Evolutionary conservation across 2,888 invertebrate genomes (phyloP), one percentile per base, ranked within the genome.

Genomic region (Drosophila conformis): DNA sequence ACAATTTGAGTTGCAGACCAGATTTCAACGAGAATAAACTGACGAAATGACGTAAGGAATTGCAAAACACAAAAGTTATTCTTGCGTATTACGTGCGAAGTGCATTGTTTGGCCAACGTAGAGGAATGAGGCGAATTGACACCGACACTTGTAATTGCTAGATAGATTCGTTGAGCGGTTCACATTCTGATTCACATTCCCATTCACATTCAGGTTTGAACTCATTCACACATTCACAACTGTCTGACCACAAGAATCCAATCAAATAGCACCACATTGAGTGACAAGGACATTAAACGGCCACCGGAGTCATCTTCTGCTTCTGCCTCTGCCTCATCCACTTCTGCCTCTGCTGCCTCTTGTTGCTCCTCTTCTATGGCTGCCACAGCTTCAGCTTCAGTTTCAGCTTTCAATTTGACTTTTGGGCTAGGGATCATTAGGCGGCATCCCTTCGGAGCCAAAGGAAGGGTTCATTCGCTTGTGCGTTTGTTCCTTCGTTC

Each of bases 341-440:
- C 36, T 15, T 6, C 36, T 15, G 35, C 15, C 0, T 2, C 35
- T 6, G 13, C 35, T 33, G 6, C 40, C 25, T 60, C 48, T 46
- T 15, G 31, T 21, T 27, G 3, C 8, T 21, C 21, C 13, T 46
- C 46, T 21, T 13, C 21, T 15, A 46, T 7, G 46, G 21, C 15
- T 21, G 46, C 21, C 46, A 46, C 46, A 25, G 5, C 61, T n/a
- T 18, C 21, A 29, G 29, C 38, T 49, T 0, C 15, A 46, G 58
- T 54, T 62, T 33, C 35, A 33, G 75, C 58, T 73, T 62, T 69
- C 60, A 73, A 60, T 85, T 74, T 71, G 63, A 70, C 75, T 80
- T 68, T 69, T 70, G 71, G 80, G 82, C 78, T 78, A 89, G 70
- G 89, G 90, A 89, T 89, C 89, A 90, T 90, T 90, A 89, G 81